These are phyloP conservation scores for Uropetala carovei DNA, from an alignment of 2,888 invertebrate genomes.

Conservation along the genomic window DNA sequence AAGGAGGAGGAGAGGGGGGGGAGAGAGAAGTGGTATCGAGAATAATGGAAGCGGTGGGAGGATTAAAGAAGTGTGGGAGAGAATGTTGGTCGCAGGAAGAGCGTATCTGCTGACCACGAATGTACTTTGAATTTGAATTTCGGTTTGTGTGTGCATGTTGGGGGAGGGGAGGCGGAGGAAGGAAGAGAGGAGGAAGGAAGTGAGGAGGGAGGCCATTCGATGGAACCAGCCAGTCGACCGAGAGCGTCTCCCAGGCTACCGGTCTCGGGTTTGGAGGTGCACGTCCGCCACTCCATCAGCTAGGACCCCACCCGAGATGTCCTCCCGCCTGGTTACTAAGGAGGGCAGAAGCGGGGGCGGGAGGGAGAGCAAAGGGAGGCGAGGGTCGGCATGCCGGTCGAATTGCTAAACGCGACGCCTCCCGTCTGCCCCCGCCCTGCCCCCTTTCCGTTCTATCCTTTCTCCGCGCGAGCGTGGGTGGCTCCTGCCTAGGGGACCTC, in stretches of 20 bases:
- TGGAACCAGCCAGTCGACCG: neutral
- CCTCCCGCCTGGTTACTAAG: constrained; percentile 23
- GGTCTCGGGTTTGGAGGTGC: neutral
- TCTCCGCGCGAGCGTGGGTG: neutral
- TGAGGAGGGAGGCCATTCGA: neutral
- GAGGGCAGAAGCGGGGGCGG: neutral
- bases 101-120: constrained; percentile 2
- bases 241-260: neutral
- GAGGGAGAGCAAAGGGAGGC: neutral
- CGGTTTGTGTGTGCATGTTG: neutral
- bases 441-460: neutral
- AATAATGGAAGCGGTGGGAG: neutral
- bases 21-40: neutral
- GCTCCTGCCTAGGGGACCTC: neutral
- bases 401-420: neutral
- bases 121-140: constrained; percentile 21
- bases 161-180: neutral
- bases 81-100: neutral
- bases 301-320: neutral
- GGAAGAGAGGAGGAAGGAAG: constrained; percentile 1
- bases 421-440: no score
- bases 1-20: neutral
- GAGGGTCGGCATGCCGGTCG: neutral
- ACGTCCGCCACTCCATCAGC: neutral
- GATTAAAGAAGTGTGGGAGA: neutral